Evolutionary conservation across 2,113 vertebrate genomes (phyloP), one percentile per base, ranked within the genome.

Genomic region (Rhynchopsitta pachyrhyncha): DNA sequence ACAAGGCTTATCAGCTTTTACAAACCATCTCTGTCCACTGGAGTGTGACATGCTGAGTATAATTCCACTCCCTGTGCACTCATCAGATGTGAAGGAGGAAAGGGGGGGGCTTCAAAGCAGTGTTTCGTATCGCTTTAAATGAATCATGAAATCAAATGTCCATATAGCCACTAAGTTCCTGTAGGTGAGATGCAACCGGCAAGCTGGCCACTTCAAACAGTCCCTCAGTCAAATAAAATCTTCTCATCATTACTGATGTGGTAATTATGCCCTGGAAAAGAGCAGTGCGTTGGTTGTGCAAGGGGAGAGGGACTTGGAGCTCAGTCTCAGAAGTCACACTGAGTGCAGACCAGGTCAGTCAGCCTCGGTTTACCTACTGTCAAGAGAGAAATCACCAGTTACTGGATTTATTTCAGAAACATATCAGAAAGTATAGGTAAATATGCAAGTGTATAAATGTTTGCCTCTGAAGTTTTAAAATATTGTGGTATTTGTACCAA

Each of bases 131-230:
- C 8, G 1, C 53, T 70, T 93, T 88, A 93, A 96, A 94, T 63
- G 88, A 89, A 85, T 96, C 33, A 20, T 75, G 87, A 93, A 95
- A 95, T 91, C 71, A 82, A 96, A 81, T 87, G 80, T 42, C 83
- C 77, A 15, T 53, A 33, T 1, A 91, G 91, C 70, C 74, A 87
- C 44, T 11, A 46, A 82, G 77, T 70, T 97, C 86, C 77, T 92
- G 90, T 86, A 97, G 95, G 95, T 96, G 93, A 95, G 92, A 62
- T 67, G 86, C 68, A 94, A 86, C 93, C 86, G 92, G 92, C 80
- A 49, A 68, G 83, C 80, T 42, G 93, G 78, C 88, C 80, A 69
- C 88, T 94, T 82, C 79, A 67, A 93, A 83, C 73, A 47, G 74
- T 57, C 70, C 92, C 82, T 82, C 79, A 71, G 80, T 94, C 91